phyloP scores from a whole-genome alignment of 35 echinoderm and acorn worm species.

The Amphiura filiformis region DNA sequence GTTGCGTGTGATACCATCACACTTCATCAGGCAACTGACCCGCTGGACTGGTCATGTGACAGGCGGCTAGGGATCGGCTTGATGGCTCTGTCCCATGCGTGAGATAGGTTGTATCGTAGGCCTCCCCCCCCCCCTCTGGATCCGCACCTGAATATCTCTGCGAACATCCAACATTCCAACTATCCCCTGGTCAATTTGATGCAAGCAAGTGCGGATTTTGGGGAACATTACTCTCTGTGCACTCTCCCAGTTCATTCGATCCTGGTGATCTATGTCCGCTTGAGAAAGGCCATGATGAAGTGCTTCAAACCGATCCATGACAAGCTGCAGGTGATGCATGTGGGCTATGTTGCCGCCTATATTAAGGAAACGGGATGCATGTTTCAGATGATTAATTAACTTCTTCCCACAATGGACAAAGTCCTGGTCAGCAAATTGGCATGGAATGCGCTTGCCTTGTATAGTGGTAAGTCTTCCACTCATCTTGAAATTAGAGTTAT shows the following conservation, averaged over 20 bases:
- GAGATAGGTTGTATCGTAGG: too few species aligned
- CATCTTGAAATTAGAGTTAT: background rate
- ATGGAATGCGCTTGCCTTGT: background rate
- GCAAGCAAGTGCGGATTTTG: background rate
- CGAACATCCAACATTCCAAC: too few species aligned
- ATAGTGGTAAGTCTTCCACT: background rate
- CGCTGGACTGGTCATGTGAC: too few species aligned
- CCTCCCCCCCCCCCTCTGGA: too few species aligned
- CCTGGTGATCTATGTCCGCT: background rate
- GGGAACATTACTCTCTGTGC: background rate
- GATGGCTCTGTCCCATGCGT: too few species aligned
- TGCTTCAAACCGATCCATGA: background rate
- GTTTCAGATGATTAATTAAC: slow-evolving; percentile 4
- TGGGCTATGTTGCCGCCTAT: background rate
- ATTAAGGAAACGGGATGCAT: background rate
- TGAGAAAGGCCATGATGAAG: background rate
- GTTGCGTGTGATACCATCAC: too few species aligned
- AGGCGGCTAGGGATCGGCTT: too few species aligned
- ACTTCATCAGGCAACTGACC: too few species aligned
- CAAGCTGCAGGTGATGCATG: background rate
- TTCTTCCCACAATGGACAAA: background rate
- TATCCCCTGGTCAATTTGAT: background rate
- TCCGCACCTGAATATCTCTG: too few species aligned
- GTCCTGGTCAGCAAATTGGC: background rate
- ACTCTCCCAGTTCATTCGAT: slow-evolving; percentile 4